These are phyloP conservation scores for Oncorhynchus tshawytscha DNA, from an alignment of 2,113 vertebrate species.

Conservation along the genomic window DNA sequence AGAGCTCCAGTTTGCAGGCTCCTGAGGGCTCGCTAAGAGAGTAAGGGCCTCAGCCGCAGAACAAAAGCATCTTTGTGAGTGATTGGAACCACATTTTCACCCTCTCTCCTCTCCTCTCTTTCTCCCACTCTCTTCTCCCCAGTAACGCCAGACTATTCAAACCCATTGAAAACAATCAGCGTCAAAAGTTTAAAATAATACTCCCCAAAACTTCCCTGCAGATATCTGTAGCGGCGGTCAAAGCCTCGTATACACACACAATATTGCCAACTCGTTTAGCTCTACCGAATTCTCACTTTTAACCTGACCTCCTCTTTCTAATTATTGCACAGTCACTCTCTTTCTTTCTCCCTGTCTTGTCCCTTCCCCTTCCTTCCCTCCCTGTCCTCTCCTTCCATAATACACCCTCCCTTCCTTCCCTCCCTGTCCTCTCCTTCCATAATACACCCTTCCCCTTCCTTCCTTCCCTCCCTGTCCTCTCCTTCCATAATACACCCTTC, in stretches of 20 bases:
- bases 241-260: background rate
- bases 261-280: background rate
- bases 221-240: constrained; percentile 21
- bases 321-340: background rate
- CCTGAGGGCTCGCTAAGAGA: constrained; percentile 5
- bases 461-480: background rate
- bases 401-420: background rate
- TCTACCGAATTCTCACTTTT: constrained; percentile 31
- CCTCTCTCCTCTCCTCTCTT: constrained; percentile 21
- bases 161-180: constrained; percentile 61
- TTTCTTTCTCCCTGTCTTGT: constrained; percentile 1
- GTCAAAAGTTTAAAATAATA: constrained; percentile 70
- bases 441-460: background rate
- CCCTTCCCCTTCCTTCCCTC: background rate
- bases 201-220: constrained; percentile 20
- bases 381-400: background rate
- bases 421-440: background rate
- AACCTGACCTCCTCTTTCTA: background rate
- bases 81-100: constrained; percentile 64
- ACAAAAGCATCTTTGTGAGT: constrained; percentile 78
- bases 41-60: constrained; percentile 50
- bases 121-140: constrained; percentile 14
- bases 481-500: background rate
- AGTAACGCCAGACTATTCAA: constrained; percentile 41
- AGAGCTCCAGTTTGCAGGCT: constrained; percentile 40